Conservation (phyloP, 2,888 invertebrate species). For the Trilocha varians region DNA sequence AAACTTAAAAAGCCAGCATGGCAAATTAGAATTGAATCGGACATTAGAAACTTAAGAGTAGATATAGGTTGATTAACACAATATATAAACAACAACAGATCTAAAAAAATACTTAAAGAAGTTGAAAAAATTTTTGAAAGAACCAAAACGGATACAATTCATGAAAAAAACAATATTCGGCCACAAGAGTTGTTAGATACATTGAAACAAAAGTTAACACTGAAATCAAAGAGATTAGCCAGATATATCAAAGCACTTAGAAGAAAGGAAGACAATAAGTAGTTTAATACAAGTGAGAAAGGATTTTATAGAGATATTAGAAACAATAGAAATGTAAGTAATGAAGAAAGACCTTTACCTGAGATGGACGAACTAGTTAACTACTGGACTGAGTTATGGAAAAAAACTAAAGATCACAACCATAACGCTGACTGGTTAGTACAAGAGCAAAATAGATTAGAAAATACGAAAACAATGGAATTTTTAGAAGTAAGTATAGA, state of each 20-base stretch:
- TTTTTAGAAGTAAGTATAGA: neutral
- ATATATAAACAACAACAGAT: conserved; percentile 13
- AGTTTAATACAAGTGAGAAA: conserved; percentile 1
- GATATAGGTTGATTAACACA: conserved; percentile 13
- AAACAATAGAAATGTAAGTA: neutral
- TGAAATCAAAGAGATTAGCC: conserved; percentile 1
- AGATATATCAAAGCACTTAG: conserved; percentile 5
- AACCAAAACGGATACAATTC: conserved; percentile 6
- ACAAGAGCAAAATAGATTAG: neutral
- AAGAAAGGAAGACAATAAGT: conserved; percentile 3
- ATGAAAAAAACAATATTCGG: conserved; percentile 12
- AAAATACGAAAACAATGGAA: neutral
- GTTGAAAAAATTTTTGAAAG: conserved; percentile 11
- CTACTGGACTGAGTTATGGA: neutral
- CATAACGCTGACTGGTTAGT: conserved; percentile 4
- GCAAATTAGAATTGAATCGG: conserved; percentile 14
- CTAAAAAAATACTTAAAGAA: conserved; percentile 7
- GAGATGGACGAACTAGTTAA: too few relatives aligned
- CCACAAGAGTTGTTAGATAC: conserved; percentile 15
- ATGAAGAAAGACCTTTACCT: neutral
- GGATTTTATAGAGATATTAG: conserved; percentile 1
- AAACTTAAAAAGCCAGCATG: conserved; percentile 9
- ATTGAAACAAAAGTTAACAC: conserved; percentile 12
- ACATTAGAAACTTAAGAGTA: conserved; percentile 9
- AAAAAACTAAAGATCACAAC: neutral